phyloP scores from a whole-genome alignment of 2,888 invertebrate genomes.

The Andrena marginata region DNA sequence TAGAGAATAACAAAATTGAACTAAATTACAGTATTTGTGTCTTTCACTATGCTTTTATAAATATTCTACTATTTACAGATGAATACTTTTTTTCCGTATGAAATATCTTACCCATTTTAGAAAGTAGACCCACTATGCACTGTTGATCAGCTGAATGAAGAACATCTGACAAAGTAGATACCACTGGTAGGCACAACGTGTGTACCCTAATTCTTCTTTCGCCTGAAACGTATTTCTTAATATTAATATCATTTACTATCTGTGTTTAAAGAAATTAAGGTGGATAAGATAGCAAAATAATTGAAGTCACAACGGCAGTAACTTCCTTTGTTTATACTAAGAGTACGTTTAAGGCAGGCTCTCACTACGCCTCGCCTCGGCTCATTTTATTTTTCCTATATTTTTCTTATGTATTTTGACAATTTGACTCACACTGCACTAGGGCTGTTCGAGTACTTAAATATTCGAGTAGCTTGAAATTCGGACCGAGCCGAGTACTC shows the following conservation, averaged over 20 bases:
- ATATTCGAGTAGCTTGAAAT: too few species aligned
- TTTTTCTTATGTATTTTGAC: too few species aligned
- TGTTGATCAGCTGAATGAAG: constrained; percentile 96
- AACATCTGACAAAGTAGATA: constrained; percentile 93
- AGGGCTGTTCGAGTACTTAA: too few species aligned
- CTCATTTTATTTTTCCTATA: too few species aligned
- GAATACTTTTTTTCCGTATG: background rate
- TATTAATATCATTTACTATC: too few species aligned
- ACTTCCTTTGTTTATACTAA: background rate
- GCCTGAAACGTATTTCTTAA: constrained; percentile 85
- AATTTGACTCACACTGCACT: too few species aligned
- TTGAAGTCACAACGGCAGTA: background rate
- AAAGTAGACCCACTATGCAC: constrained; percentile 95
- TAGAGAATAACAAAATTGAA: background rate
- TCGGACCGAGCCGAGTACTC: too few species aligned
- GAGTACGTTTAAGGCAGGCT: too few species aligned
- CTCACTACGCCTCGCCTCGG: too few species aligned
- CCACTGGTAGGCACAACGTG: constrained; percentile 97
- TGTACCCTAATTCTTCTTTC: constrained; percentile 99
- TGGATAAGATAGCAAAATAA: background rate
- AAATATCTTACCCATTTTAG: constrained; percentile 94
- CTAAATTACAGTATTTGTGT: background rate
- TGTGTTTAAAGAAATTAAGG: too few species aligned
- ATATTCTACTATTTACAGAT: background rate
- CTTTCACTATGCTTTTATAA: background rate